Evolutionary conservation across 2,797 vertebrate genomes (phyloP), one percentile per base, ranked within the genome.

Genomic region (Sciurus vulgaris): DNA sequence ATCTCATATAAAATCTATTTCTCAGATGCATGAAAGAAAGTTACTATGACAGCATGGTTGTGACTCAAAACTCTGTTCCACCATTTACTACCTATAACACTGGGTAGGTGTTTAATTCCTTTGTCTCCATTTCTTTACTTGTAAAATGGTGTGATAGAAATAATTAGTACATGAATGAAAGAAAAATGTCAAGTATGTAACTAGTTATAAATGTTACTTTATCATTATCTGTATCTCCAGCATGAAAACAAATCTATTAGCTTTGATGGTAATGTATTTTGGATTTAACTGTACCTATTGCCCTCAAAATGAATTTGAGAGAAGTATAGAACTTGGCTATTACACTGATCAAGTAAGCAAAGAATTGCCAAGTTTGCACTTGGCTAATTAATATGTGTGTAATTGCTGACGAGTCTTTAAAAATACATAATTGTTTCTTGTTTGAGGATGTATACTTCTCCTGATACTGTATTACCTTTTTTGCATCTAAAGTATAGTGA

Each of bases 311-410:
- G 28, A 92, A 74, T 86, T 93, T 15, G 13, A 17, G 33, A 44
- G 49, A 92, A 77, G 83, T 93, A 96, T 5, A 87, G 41, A 93
- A 90, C 81, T 94, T 87, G 65, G 90, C 69, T 77, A 56, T 81
- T 89, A 56, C 8, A 59, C 35, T 54, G 74, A 89, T 79, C 41
- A 74, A 86, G 59, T 83, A 90, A 89, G 69, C 61, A 91, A 47
- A 93, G 65, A 94, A 44, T 44, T 70, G 33, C 44, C 91, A 89
- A 81, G 20, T 73, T 96, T 96, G 91, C 77, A 92, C 70, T 54
- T 89, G 44, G 22, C 5, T 93, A 81, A 81, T 51, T 85, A 84
- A 93, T 92, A 95, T 2, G 24, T 24, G 28, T 70, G 47, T 54
- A 97, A 90, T 93, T 96, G 91, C 3, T 38, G 28, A 81, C 26